Conservation (phyloP, 2,888 invertebrate species). For the Dolichopus griseipennis region DNA sequence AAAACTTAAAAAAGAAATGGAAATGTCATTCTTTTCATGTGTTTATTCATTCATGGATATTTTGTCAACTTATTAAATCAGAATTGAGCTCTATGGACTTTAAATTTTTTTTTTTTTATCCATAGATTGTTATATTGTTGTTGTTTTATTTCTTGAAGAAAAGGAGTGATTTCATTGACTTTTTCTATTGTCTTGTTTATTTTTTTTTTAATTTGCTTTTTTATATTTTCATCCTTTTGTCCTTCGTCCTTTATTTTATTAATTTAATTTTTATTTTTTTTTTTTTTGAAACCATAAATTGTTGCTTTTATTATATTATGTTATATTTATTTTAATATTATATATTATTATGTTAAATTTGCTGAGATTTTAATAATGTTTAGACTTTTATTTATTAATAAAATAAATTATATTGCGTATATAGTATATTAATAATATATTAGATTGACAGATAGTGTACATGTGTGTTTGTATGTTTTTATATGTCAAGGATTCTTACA, state of each 20-base stretch:
- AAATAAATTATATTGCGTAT: no score
- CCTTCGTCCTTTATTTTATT: no score
- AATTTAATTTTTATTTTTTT: background rate
- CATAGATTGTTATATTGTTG: background rate
- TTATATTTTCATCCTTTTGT: background rate
- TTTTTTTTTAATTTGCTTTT: no score
- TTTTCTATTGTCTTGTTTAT: no score
- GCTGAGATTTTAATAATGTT: background rate
- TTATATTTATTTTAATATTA: background rate
- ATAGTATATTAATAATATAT: no score
- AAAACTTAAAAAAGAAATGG: no score
- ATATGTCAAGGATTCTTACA: no score
- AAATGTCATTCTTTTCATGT: background rate
- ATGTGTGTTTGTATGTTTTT: no score
- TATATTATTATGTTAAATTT: background rate
- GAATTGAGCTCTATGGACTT: background rate
- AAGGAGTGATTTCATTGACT: no score
- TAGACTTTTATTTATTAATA: background rate
- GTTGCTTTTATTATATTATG: background rate
- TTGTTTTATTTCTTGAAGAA: no score
- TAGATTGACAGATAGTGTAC: no score
- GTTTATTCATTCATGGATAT: background rate
- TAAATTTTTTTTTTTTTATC: background rate
- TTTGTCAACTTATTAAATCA: slow-evolving; percentile 1
- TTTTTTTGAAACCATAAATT: background rate